Base-by-base conservation (phyloP, 2,113 vertebrate species). In the Nymphicus hollandicus region DNA sequence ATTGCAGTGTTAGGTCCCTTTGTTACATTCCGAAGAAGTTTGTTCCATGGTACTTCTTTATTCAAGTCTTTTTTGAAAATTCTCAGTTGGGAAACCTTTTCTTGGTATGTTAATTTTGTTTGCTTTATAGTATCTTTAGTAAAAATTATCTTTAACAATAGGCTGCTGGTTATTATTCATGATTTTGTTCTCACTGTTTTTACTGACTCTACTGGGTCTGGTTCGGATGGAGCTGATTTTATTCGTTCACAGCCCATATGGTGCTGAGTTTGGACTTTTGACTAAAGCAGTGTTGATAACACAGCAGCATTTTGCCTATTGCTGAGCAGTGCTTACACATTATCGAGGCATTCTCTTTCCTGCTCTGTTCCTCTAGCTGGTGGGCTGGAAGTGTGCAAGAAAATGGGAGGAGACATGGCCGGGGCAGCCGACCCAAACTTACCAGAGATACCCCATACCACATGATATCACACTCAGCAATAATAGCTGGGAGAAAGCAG, bases 361-460 rank as follows among this genome's bases (percentile, higher is more conserved):
- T 7, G 4, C 23, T 63, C 46, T 55, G 7, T 35, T 1, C 3
- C 7, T 8, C 39, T n/a, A 8, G 8, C 3, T 5, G 64, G 18
- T 12, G 7, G 20, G 2, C 33, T 41, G 11, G 9, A 2, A 5
- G 2, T 31, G 14, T 49, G 39, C 20, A 58, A 77, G 77, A 89
- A n/a, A 7, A 1, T 33, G 10, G 6, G 60, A 89, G 20, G 5
- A 7, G 47, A 47, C 27, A 28, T 2, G 16, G 10, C 23, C 66
- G 37, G 11, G 16, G 28, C 24, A 82, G 31, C 9, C 58, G 80
- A 64, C 9, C 16, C 17, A 76, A n/a, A 31, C 15, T 44, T 65
- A 43, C 11, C n/a, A 82, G 3, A 2, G 9, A 27, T 63, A 49
- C 7, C 39, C 9, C 27, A 11, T 53, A 49, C 2, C 20, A 33